Base-by-base conservation (phyloP, 2,797 vertebrate species). In the Enteromius thamalakanensis region DNA sequence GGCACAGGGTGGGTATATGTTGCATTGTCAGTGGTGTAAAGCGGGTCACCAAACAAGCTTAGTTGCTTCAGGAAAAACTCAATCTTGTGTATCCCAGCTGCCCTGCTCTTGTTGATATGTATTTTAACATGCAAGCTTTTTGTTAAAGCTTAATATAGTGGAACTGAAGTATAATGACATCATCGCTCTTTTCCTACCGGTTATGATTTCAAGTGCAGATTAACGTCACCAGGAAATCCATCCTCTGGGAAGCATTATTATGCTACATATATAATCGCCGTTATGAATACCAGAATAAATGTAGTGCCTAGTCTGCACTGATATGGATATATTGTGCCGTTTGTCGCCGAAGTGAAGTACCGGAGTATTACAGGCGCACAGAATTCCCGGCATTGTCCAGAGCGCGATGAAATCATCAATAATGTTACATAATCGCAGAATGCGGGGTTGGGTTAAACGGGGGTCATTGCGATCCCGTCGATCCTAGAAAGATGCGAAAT, bases 351-450 rank as follows among this genome's bases (percentile, higher is more conserved):
- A 45, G 69, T 71, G 70, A 40, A 80, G 14, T 32, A 58, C 62
- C 70, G 53, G 69, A 69, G 40, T 69, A 47, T 40, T 40, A 53
- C n/a, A 14, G 34, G 77, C 45, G 42, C 71, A 34, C 68, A 69
- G n/a, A 49, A 58, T 74, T 85, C 45, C 34, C 81, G 84, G 83
- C 82, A 85, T 83, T 89, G 85, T 88, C 84, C 77, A 72, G 42
- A 76, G 70, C 81, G n/a, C 58, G 82, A 89, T 89, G 86, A 89
- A 90, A 89, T 86, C 85, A 79, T 88, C 85, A 85, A 91, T 90
- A 90, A 87, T 42, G 89, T 93, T 93, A 90, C 90, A 88, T 92
- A 91, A 93, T 85, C 84, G 80, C 85, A 82, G 40, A 51, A 86
- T 87, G 83, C 42, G 83, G 29, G 34, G 65, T 69, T 80, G 65